Percentiles rank a stretch among this genome's conserved stretches.
Conservation (phyloP, 1,140 invertebrate species). For the Cataglyphis hispanica region DNA sequence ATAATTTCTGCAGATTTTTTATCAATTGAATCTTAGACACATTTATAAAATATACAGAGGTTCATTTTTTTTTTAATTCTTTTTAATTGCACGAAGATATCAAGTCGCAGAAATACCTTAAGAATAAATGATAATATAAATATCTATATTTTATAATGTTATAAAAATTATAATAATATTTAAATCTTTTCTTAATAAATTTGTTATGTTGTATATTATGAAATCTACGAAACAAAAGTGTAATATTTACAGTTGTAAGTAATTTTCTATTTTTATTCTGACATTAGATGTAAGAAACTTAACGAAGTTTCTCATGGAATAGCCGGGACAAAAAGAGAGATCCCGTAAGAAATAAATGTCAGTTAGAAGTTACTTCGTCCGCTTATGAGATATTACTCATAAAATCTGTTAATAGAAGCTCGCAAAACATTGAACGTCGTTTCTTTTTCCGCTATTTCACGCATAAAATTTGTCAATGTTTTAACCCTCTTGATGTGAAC, state of each 20-base stretch:
- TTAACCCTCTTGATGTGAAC: background rate
- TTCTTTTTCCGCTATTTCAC: background rate
- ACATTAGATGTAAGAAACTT: background rate
- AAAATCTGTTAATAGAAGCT: constrained; percentile 41
- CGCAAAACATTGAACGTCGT: background rate
- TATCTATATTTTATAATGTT: background rate
- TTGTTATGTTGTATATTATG: background rate
- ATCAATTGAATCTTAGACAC: background rate
- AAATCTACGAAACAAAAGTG: background rate
- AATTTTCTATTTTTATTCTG: background rate
- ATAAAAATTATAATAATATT: background rate
- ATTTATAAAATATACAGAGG: background rate
- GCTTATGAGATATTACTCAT: constrained; percentile 59
- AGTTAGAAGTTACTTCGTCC: constrained; percentile 9
- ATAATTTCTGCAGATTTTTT: constrained; percentile 49
- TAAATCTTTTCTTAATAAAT: background rate
- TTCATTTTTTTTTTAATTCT: background rate
- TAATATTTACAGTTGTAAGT: background rate
- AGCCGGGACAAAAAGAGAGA: background rate
- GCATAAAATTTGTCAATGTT: background rate
- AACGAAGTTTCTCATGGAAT: constrained; percentile 10
- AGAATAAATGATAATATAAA: background rate
- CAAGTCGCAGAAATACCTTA: background rate
- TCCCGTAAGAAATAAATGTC: constrained; percentile 60
- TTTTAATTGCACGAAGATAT: background rate